A percentile compares a stretch with the other conserved stretches of the same genome.
phyloP scores from a whole-genome alignment of 2,888 invertebrate species.

The Chymomyza caudatula region DNA sequence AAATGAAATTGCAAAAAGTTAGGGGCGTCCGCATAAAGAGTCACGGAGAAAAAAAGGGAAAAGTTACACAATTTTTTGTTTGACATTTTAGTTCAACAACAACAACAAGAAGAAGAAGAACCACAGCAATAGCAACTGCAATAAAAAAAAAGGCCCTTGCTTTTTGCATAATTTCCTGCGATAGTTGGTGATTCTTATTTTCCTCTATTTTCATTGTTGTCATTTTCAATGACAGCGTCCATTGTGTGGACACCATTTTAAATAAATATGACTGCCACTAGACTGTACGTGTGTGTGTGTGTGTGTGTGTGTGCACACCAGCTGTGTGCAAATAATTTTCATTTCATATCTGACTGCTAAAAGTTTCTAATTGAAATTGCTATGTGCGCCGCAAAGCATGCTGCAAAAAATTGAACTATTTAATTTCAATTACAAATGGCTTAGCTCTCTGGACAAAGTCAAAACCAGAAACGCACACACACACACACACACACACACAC shows the following conservation, averaged over 20 bases:
- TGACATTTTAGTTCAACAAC: background rate
- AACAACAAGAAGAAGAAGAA: background rate
- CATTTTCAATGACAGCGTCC: conserved; percentile 62
- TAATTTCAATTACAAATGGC: conserved; percentile 60
- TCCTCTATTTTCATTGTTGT: conserved; percentile 42
- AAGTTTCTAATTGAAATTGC: conserved; percentile 66
- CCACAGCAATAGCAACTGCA: too few species aligned
- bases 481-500: background rate
- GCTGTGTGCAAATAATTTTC: conserved; percentile 68
- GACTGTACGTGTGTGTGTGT: conserved; percentile 8
- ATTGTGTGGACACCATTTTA: conserved; percentile 37
- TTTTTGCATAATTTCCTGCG: conserved; percentile 58
- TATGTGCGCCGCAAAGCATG: conserved; percentile 18
- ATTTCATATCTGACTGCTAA: conserved; percentile 60
- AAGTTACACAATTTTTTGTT: conserved; percentile 49
- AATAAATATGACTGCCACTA: conserved; percentile 17
- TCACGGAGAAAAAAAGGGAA: background rate
- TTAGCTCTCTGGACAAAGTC: conserved; percentile 1
- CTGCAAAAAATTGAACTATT: conserved; percentile 42
- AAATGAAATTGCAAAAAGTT: conserved; percentile 74
- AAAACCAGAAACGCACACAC: background rate
- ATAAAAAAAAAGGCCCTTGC: conserved; percentile 1
- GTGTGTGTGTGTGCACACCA: conserved; percentile 32
- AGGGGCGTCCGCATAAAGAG: conserved; percentile 10
- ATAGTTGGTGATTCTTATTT: conserved; percentile 15